These are phyloP conservation scores for Cataglyphis cursor DNA, from an alignment of 2,888 invertebrate genomes.

Conservation along the genomic window DNA sequence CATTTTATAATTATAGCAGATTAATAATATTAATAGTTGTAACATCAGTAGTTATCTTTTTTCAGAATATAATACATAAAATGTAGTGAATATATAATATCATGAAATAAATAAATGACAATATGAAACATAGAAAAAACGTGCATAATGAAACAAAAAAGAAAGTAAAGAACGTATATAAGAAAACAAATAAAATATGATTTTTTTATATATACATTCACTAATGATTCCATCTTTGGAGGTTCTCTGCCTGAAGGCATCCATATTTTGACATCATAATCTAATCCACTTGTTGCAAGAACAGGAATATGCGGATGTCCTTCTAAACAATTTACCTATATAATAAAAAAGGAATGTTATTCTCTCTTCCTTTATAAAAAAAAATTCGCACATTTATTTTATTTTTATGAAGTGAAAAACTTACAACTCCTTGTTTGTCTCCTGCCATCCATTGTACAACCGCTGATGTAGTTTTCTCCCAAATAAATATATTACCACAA, in stretches of 20 bases:
- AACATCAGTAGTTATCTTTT: not conserved
- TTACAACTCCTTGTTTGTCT: conserved; percentile 94
- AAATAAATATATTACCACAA: conserved; percentile 95
- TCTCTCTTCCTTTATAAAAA: not conserved
- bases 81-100: not conserved
- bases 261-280: conserved; percentile 98
- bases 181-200: not conserved
- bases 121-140: not conserved
- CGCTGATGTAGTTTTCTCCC: conserved; percentile 95
- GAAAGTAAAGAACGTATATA: not conserved
- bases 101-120: not conserved
- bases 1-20: not conserved
- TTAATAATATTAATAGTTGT: not conserved
- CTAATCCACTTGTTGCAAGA: conserved; percentile 96
- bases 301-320: conserved; percentile 96
- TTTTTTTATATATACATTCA: conserved; percentile 60
- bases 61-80: not conserved
- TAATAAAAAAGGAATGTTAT: conserved; percentile 30
- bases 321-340: conserved; percentile 95
- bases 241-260: conserved; percentile 90
- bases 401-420: conserved; percentile 37
- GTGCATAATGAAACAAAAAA: not conserved
- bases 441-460: conserved; percentile 96
- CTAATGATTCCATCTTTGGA: conserved; percentile 67
- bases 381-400: conserved; percentile 1